Evolutionary conservation across 2,113 vertebrate species (phyloP), one percentile per base, ranked within the genome.

Genomic region (Hystrix brachyura): DNA sequence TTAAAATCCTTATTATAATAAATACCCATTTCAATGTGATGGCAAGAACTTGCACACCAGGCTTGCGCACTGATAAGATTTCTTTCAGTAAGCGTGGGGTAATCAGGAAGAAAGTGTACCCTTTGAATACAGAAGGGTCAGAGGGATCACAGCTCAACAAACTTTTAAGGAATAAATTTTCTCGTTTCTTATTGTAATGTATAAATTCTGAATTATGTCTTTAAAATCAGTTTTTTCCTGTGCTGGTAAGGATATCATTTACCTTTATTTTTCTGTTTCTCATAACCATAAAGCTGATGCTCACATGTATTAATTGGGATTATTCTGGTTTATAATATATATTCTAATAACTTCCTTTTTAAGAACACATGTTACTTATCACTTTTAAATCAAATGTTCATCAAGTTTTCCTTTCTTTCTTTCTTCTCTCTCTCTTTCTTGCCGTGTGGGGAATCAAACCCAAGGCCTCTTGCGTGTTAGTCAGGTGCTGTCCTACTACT

Each of bases 311-410:
- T 93, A 32, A 55, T 92, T 57, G 86, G 65, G 5, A 18, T 94
- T 93, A 81, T 84, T 89, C 46, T 92, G 17, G 74, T 80, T 92
- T 90, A 29, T 25, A 38, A 79, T n/a, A 92, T 32, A 74, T 23
- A 5, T 62, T 5, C 3, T 72, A 65, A 95, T 10, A 91, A 32
- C 27, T 82, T 38, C 38, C 38, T 27, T 21, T 12, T 0, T 18
- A 9, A 72, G 65, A 88, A 27, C 5, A n/a, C 23, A 69, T 67
- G 4, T 15, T 43, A 21, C 10, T 65, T 29, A 59, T 4, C 32
- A 43, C 64, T 93, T 84, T 82, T 32, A 43, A 91, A 83, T 67
- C 69, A 91, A 69, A 78, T 86, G 81, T 38, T 17, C 21, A 2
- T 87, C 34, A 65, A 13, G 12, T 48, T 83, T 94, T 78, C 18